Percentiles rank a stretch among this genome's conserved stretches.
phyloP scores from a whole-genome alignment of 1,140 invertebrate species.

The Magallana ariakensis region DNA sequence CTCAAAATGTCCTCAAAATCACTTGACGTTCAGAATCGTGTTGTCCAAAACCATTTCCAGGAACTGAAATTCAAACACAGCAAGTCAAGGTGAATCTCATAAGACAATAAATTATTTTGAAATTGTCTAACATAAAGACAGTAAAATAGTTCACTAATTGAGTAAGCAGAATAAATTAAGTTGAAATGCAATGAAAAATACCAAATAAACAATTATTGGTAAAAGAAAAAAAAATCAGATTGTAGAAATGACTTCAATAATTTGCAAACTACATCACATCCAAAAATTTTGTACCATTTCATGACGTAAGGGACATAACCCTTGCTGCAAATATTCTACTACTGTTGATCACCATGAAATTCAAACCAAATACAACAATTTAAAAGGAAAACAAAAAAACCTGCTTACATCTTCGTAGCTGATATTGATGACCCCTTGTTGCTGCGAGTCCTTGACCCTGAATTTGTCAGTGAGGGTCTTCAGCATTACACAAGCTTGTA shows the following conservation, averaged over 20 bases:
- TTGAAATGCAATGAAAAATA: not conserved
- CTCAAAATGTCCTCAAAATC: not conserved
- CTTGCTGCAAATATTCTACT: not conserved
- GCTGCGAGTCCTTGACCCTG: conserved; percentile 74
- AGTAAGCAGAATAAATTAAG: not conserved
- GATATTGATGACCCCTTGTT: conserved; percentile 74
- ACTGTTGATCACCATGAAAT: no score
- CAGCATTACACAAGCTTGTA: conserved; percentile 80
- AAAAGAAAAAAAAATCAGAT: no score
- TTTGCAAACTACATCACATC: no score
- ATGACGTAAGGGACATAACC: not conserved
- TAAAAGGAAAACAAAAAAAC: no score
- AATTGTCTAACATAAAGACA: not conserved
- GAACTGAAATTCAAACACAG: conserved; percentile 71
- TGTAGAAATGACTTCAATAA: no score
- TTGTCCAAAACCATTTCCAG: conserved; percentile 77
- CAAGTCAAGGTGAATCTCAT: not conserved
- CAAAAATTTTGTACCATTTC: not conserved
- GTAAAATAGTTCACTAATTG: not conserved
- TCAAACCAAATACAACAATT: no score
- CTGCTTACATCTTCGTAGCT: conserved; percentile 77
- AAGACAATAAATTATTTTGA: not conserved
- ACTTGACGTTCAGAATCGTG: conserved; percentile 64
- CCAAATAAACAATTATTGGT: not conserved
- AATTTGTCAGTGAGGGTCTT: conserved; percentile 79